These are phyloP conservation scores for Lampris incognitus DNA, from an alignment of 2,113 vertebrate species.

Conservation along the genomic window DNA sequence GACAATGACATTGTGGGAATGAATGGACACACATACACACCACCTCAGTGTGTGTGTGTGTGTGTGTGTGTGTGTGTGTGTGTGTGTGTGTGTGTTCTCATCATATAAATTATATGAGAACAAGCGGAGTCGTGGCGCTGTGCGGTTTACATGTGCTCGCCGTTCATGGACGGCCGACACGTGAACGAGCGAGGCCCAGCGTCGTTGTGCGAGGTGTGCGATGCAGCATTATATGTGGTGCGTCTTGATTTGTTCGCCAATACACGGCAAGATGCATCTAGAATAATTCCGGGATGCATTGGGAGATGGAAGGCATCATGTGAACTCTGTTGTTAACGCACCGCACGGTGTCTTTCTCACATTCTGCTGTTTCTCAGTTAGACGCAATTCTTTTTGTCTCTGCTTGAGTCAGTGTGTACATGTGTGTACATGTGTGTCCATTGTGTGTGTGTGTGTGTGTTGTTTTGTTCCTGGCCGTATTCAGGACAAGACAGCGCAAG, in stretches of 20 bases:
- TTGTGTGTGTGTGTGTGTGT: constrained; percentile 1
- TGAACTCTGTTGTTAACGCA: background rate
- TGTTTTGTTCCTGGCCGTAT: constrained; percentile 55
- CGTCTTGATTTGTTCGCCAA: constrained; percentile 11
- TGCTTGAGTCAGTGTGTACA: constrained; percentile 8
- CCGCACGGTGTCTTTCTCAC: no score
- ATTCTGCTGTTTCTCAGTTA: background rate
- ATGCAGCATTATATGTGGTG: constrained; percentile 1
- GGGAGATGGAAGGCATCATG: background rate
- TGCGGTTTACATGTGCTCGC: background rate
- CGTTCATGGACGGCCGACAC: background rate
- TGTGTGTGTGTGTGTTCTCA: no score
- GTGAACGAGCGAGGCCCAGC: background rate
- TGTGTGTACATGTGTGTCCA: constrained; percentile 6
- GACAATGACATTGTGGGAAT: constrained; percentile 73
- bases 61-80: no score
- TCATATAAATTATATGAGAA: no score
- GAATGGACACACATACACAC: constrained; percentile 62
- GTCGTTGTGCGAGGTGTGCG: constrained; percentile 9
- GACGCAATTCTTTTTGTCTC: background rate
- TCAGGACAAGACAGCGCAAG: constrained; percentile 52
- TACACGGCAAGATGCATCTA: constrained; percentile 29
- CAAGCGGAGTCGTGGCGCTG: no score
- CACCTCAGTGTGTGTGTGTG: constrained; percentile 42
- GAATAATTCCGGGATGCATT: background rate